Evolutionary conservation across 1,140 invertebrate species (phyloP), one percentile per base, ranked within the genome.

Genomic region (Drosophila albomicans): DNA sequence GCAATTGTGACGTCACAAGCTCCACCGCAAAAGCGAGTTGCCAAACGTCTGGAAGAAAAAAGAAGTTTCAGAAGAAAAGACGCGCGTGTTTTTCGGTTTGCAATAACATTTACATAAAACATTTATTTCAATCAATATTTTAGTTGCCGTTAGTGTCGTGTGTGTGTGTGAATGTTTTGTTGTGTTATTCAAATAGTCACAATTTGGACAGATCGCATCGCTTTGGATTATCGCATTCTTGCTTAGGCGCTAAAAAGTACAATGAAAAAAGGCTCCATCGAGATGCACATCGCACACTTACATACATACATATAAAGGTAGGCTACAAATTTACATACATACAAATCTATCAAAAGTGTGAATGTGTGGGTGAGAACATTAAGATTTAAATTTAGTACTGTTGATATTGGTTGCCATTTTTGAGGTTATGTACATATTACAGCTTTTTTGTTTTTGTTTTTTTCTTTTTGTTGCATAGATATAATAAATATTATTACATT

Each of bases 41-140:
- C 35, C 35, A 38, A 38, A 10, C 3, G 35, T 38, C 6, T 38
- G 35, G 35, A 38, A 43, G n/a, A 13, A 43, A 46, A 62, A 62
- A 32, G 28, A 49, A 5, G 16, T 38, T 30, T 13, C 11, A 43
- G 13, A 16, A 30, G n/a, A 30, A 30, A 43, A 13, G 5, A 43
- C 41, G 41, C 41, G 41, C 7, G 6, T 52, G 13, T 48, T 10
- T 38, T 38, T 70, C 25, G 62, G 35, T 67, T 70, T 75, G 66
- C 48, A 69, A 74, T 88, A 89, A 89, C 85, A 88, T 89, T 75
- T 89, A 89, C 85, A 89, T 89, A 89, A 89, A 89, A 89, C 86
- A 89, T 89, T 89, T 85, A 89, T 89, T 89, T 81, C 62, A 76
- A 65, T 71, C 48, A 72, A 72, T 48, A 41, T 66, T 70, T 61